phyloP scores from a whole-genome alignment of 2,888 invertebrate species.

The Monopis laevigella region DNA sequence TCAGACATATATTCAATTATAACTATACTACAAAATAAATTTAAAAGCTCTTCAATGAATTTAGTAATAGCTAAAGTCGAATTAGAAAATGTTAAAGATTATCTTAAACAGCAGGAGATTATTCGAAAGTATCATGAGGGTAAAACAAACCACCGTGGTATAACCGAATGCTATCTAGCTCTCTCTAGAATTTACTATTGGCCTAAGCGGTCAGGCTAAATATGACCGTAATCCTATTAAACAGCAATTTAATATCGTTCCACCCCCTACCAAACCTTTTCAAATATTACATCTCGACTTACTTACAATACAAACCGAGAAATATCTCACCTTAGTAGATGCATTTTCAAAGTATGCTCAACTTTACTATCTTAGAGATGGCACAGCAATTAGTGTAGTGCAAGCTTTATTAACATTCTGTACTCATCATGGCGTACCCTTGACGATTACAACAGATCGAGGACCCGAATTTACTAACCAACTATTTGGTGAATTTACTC shows the following conservation, averaged over 20 bases:
- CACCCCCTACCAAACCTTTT: slow-evolving; percentile 23
- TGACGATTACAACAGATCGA: slow-evolving; percentile 1
- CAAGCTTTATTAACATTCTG: not conserved
- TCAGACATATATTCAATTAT: no score
- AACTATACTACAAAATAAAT: no score
- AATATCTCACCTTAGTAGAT: slow-evolving; percentile 15
- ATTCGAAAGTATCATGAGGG: slow-evolving; percentile 20
- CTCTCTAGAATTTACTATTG: slow-evolving; percentile 11
- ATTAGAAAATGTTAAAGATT: slow-evolving; percentile 20
- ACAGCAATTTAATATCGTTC: slow-evolving; percentile 22
- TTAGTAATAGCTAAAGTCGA: no score
- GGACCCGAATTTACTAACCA: not conserved
- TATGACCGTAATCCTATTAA: slow-evolving; percentile 24
- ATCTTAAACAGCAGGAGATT: slow-evolving; percentile 20
- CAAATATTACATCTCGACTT: slow-evolving; percentile 22
- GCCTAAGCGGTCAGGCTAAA: slow-evolving; percentile 20
- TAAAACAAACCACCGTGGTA: slow-evolving; percentile 16
- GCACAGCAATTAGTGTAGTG: not conserved
- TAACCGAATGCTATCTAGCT: slow-evolving; percentile 9
- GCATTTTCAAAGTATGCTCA: slow-evolving; percentile 16
- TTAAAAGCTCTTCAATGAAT: no score
- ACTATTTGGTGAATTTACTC: not conserved
- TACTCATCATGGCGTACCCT: not conserved
- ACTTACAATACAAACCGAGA: slow-evolving; percentile 6
- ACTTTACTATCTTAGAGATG: slow-evolving; percentile 15